These are phyloP conservation scores for Tortricodes alternella DNA, from an alignment of 2,888 invertebrate genomes.

Conservation along the genomic window DNA sequence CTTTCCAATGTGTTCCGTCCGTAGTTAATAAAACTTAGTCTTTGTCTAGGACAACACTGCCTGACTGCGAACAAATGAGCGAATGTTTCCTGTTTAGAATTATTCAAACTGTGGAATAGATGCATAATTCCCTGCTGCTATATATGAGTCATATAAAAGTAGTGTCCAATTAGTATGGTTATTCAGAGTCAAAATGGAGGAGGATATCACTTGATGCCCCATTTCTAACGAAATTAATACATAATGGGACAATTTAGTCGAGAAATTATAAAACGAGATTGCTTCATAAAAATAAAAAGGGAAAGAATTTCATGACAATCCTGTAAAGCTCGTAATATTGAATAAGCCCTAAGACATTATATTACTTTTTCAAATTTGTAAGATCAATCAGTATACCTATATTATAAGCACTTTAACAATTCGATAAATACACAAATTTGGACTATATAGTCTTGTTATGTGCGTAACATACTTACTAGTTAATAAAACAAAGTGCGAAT, in stretches of 20 bases:
- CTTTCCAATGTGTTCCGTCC: not conserved
- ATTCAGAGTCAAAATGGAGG: too few relatives aligned
- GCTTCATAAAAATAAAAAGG: too few relatives aligned
- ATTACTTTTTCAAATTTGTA: too few relatives aligned
- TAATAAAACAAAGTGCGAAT: constrained; percentile 5
- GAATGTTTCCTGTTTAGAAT: not conserved
- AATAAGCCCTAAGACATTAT: too few relatives aligned
- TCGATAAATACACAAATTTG: not conserved
- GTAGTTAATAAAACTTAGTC: not conserved
- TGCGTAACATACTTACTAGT: not conserved
- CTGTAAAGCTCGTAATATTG: too few relatives aligned
- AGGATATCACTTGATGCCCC: too few relatives aligned
- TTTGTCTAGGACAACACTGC: not conserved
- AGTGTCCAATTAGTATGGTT: not conserved
- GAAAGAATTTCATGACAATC: too few relatives aligned
- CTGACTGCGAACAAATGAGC: not conserved
- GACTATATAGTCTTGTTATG: not conserved
- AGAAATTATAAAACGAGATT: too few relatives aligned
- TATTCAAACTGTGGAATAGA: not conserved
- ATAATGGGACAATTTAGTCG: too few relatives aligned
- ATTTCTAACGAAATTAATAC: too few relatives aligned
- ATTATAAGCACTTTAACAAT: too few relatives aligned
- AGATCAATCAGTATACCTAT: too few relatives aligned
- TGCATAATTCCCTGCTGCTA: not conserved
- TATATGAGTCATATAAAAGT: not conserved